Conservation (phyloP, 1,140 invertebrate species). For the Leguminivora glycinivorella region DNA sequence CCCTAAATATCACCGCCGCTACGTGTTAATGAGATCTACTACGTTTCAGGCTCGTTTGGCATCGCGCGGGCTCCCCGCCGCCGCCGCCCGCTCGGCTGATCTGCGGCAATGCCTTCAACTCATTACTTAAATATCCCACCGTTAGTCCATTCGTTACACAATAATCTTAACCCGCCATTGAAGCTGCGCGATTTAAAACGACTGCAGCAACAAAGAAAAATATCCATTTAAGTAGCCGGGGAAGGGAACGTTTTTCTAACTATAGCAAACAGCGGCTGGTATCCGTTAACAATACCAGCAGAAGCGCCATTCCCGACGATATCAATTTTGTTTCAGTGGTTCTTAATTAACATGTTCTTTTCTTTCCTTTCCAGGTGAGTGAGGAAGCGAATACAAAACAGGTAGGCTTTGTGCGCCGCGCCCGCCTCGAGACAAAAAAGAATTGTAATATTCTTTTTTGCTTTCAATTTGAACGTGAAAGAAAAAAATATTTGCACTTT, state of each 20-base stretch:
- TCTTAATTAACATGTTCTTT: slow-evolving; percentile 79
- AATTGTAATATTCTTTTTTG: slow-evolving; percentile 55
- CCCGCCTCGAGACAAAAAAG: slow-evolving; percentile 66
- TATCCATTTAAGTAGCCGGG: background rate
- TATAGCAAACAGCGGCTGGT: slow-evolving; percentile 51
- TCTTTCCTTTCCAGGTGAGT: slow-evolving; percentile 78
- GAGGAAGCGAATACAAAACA: slow-evolving; percentile 68
- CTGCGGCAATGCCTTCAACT: slow-evolving; percentile 19
- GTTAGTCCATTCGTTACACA: slow-evolving; percentile 16
- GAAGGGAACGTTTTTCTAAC: slow-evolving; percentile 35
- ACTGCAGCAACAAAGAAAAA: background rate
- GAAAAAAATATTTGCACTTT: slow-evolving; percentile 77
- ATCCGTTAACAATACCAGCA: slow-evolving; percentile 69
- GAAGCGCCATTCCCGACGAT: slow-evolving; percentile 64
- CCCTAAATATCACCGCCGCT: slow-evolving; percentile 64
- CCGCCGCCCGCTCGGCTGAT: slow-evolving; percentile 19
- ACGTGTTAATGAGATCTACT: slow-evolving; percentile 67
- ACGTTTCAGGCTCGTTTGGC: slow-evolving; percentile 63
- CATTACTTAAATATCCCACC: slow-evolving; percentile 44
- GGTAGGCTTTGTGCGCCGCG: slow-evolving; percentile 59
- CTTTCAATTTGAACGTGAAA: slow-evolving; percentile 71
- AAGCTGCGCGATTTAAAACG: background rate
- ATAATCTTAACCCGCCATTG: background rate
- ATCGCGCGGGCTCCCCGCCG: slow-evolving; percentile 35
- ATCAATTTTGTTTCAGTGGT: slow-evolving; percentile 74